Evolutionary conservation across 2,888 invertebrate species (phyloP), one percentile per base, ranked within the genome.

Genomic region (Drosophila stalkeri): DNA sequence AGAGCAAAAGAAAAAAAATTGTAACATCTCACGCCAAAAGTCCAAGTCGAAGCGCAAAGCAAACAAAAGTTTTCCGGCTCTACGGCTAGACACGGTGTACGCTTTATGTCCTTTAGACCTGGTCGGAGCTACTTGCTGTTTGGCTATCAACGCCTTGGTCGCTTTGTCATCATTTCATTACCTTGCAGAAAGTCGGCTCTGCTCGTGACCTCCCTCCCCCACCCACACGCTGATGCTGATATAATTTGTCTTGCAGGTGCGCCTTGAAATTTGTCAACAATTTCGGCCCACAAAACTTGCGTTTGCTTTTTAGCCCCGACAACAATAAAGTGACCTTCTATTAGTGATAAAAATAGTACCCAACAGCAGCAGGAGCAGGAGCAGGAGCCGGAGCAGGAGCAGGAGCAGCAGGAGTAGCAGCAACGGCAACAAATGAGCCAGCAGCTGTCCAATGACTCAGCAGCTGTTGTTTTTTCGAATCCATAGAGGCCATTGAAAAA

Each of bases 161-260:
- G 87, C 87, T 85, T 85, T 85, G 89, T 85, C 85, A 85, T 85
- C 85, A 85, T 85, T 85, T 85, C 85, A 85, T 85, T 85, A 89
- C 82, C 80, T 71, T 74, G 87, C 85, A 72, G 71, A 89, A 89
- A 86, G 77, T 84, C 69, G 57, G 20, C n/a, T 16, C 39, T 23
- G 23, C 33, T 39, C 9, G 35, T 27, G 27, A n/a, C n/a, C 33
- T 16, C 35, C 1, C 37, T 20, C 37, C 33, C 39, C 16, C 41
- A 18, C 18, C 41, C 47, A 20, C 39, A 6, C 6, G 31, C 33
- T 20, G 33, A 11, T 55, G 70, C 57, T 79, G 63, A 59, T 80
- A 81, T 87, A 89, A 85, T 85, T 85, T 85, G 89, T 85, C 85
- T 86, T 86, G 59, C 89, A 85, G 89, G 87, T 89, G 85, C 82